A percentile compares a stretch with the other conserved stretches of the same genome.
Evolutionary conservation across 1,140 invertebrate species (phyloP).

Genomic region (Drosophila pandora): DNA sequence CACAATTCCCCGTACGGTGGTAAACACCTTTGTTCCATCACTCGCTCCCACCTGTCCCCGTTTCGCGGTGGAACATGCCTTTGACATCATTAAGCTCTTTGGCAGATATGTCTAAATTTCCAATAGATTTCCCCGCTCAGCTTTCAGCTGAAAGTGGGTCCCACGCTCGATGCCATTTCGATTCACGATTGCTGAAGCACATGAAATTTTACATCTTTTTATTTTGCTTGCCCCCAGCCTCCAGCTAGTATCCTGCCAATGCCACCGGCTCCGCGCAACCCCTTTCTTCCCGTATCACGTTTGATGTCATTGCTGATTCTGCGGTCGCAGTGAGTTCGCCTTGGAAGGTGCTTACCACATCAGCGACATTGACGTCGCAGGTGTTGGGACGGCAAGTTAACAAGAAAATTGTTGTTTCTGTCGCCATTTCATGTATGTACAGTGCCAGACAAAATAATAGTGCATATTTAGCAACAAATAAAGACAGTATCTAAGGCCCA

Average conservation of each 20-base stretch:
- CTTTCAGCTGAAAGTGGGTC: conserved; percentile 6
- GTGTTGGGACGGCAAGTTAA: conserved; percentile 47
- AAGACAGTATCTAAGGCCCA: no score
- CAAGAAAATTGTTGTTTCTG: conserved; percentile 51
- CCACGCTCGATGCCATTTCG: conserved; percentile 28
- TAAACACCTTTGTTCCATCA: background rate
- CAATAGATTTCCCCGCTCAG: conserved; percentile 52
- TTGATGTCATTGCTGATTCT: conserved; percentile 61
- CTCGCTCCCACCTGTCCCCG: background rate
- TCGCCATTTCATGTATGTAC: conserved; percentile 9
- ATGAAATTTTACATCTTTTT: conserved; percentile 34
- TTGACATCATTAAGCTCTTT: conserved; percentile 69
- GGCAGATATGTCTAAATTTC: conserved; percentile 63
- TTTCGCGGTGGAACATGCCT: conserved; percentile 22
- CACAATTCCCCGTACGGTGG: background rate
- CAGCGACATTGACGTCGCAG: conserved; percentile 44
- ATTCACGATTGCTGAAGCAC: conserved; percentile 31
- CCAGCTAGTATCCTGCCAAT: background rate
- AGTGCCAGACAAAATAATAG: conserved; percentile 2
- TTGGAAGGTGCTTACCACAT: conserved; percentile 37
- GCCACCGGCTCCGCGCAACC: background rate
- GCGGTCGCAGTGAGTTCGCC: conserved; percentile 29
- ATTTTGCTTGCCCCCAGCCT: background rate
- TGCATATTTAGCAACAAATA: no score
- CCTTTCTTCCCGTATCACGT: conserved; percentile 26